A percentile compares a stretch with the other conserved stretches of the same genome.
Conservation (phyloP, 2,113 vertebrate genomes). For the Bubo scandiacus region DNA sequence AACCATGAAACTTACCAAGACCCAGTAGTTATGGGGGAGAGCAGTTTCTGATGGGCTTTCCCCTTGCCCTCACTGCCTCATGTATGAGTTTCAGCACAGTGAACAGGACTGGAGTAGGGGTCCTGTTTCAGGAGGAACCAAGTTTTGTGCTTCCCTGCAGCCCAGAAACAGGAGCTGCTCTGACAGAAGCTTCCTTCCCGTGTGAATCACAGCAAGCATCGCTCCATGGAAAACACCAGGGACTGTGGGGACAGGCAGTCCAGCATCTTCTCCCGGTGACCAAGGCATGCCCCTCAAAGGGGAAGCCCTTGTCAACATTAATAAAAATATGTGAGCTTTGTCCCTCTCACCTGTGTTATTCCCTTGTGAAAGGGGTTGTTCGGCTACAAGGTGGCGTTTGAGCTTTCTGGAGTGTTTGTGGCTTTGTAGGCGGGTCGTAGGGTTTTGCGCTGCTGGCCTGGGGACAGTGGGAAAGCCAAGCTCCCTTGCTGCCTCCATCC, state of each 20-base stretch:
- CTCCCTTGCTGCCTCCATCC: not conserved
- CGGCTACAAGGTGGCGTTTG: fast-evolving
- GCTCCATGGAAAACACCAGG: not conserved
- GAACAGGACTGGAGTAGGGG: not conserved
- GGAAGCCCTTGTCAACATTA: not conserved
- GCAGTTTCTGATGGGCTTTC: not conserved
- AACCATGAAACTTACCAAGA: not conserved
- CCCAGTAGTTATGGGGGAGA: fast-evolving
- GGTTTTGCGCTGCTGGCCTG: not conserved
- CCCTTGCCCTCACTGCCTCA: not conserved
- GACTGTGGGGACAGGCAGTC: not conserved
- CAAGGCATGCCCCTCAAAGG: fast-evolving
- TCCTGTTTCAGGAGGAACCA: fast-evolving
- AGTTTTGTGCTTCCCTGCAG: not conserved
- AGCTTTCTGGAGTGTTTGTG: not conserved
- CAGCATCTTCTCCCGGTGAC: not conserved
- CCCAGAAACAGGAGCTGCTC: not conserved
- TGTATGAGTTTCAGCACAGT: not conserved
- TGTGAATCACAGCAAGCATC: not conserved
- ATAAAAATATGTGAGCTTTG: not conserved
- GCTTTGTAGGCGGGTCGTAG: not conserved
- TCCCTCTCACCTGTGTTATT: not conserved
- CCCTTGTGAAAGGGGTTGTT: fast-evolving
- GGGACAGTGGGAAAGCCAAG: not conserved
- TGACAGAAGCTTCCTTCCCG: not conserved